Conservation (phyloP, 2,888 invertebrate species). For the Xestia sexstrigata region DNA sequence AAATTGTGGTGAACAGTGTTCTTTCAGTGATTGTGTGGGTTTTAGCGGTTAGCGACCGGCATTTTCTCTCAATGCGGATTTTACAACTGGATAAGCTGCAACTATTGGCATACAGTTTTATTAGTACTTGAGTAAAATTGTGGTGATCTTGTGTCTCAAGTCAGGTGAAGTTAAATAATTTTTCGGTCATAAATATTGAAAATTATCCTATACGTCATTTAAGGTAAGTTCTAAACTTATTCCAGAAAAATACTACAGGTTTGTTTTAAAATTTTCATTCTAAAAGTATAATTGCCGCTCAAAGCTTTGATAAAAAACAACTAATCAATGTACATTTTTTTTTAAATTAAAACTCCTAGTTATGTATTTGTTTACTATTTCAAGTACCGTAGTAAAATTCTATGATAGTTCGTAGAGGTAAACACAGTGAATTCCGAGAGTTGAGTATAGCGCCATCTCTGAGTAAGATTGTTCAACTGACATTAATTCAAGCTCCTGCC, state of each 20-base stretch:
- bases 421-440: conserved; percentile 57
- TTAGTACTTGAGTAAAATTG: conserved; percentile 57
- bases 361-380: conserved; percentile 62
- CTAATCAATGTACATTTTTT: not conserved
- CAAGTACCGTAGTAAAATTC: conserved; percentile 50
- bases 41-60: conserved; percentile 73
- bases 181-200: conserved; percentile 17
- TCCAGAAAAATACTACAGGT: conserved; percentile 1
- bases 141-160: conserved; percentile 65
- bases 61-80: conserved; percentile 75
- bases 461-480: conserved; percentile 32
- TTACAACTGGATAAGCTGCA: conserved; percentile 67
- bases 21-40: conserved; percentile 70
- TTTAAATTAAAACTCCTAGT: not conserved
- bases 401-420: conserved; percentile 51
- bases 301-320: not conserved
- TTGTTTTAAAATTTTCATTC: conserved; percentile 8
- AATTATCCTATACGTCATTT: conserved; percentile 41
- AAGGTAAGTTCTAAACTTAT: conserved; percentile 63
- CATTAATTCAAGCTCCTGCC: conserved; percentile 74
- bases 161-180: conserved; percentile 65
- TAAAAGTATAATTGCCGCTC: not conserved
- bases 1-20: conserved; percentile 71
- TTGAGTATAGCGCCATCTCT: conserved; percentile 80
- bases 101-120: conserved; percentile 51